Conservation (phyloP, 1,140 invertebrate genomes). For the Eubasilissa regina region DNA sequence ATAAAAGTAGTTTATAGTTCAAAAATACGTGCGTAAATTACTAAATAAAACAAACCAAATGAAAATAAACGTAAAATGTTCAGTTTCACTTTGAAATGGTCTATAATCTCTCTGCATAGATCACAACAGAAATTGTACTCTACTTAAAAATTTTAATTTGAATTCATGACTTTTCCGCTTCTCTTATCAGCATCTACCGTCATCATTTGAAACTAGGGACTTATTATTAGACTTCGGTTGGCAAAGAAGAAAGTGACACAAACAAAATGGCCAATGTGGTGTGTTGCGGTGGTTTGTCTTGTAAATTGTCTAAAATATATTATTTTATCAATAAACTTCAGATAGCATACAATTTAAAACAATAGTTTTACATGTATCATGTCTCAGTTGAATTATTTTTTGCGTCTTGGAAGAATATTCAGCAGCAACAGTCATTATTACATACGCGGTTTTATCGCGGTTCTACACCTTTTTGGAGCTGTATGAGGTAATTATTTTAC, state of each 20-base stretch:
- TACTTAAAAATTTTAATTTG: not conserved
- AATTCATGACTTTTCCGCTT: constrained; percentile 7
- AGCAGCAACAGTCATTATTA: constrained; percentile 33
- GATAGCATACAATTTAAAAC: constrained; percentile 40
- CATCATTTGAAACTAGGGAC: not conserved
- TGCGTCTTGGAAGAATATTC: constrained; percentile 36
- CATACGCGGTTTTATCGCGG: constrained; percentile 50
- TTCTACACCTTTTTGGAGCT: constrained; percentile 46
- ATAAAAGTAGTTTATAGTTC: too few species aligned
- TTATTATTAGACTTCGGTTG: constrained; percentile 15
- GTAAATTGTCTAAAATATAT: constrained; percentile 47
- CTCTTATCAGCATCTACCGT: not conserved
- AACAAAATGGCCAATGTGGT: constrained; percentile 50
- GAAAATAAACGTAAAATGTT: too few species aligned
- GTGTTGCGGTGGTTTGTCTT: constrained; percentile 48
- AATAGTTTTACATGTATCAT: constrained; percentile 41
- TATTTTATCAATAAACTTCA: constrained; percentile 51
- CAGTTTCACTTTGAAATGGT: too few species aligned
- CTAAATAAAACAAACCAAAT: too few species aligned
- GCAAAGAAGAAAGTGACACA: constrained; percentile 38
- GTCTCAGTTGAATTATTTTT: constrained; percentile 44
- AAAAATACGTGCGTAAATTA: too few species aligned
- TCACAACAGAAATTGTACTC: not conserved
- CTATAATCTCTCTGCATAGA: not conserved
- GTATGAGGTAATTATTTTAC: constrained; percentile 51